Base-by-base conservation (phyloP, 2,888 invertebrate species). In the Sisyra terminalis region DNA sequence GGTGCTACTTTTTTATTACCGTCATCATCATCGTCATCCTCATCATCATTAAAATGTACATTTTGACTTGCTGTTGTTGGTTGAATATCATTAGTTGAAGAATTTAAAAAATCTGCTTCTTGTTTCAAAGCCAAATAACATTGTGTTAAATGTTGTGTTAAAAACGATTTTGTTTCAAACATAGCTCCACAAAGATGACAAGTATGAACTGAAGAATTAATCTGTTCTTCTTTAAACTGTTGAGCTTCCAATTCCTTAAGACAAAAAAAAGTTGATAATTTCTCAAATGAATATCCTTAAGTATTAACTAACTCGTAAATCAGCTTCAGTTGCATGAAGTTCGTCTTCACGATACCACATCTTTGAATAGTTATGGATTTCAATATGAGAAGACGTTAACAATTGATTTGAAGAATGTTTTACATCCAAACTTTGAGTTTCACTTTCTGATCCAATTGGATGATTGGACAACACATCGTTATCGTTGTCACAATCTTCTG, bases 291-390 rank as follows among this genome's bases (percentile, higher is more conserved):
- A 7, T 3, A 24, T 24, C 7, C 7, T 24, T 3, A 5, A 3
- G 15, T 14, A 34, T 2, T 6, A 7, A n/a, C 34, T 36, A 17
- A 37, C 64, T 45, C 58, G 59, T n/a, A 65, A 50, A 49, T 64
- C 63, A 46, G 60, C 61, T 50, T 64, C 64, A 9, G 64, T 59
- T 44, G 63, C 63, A 46, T 63, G 61, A 2, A 65, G 51, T 45
- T 64, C 64, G 40, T 65, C 64, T 47, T 63, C 64, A 14, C 58
- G 51, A 49, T 64, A 63, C 57, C 57, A 56, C 7, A 32, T n/a
- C 37, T 43, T 43, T 30, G 40, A 40, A 40, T 40, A 29, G 14
- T 6, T 40, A 9, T 15, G 16, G 15, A 40, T 15, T 13, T 24
- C 24, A 24, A 37, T 16, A 37, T 37, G 16, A 10, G 17, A 18